Conservation (phyloP, 2,888 invertebrate genomes). For the Conchocele bisecta region DNA sequence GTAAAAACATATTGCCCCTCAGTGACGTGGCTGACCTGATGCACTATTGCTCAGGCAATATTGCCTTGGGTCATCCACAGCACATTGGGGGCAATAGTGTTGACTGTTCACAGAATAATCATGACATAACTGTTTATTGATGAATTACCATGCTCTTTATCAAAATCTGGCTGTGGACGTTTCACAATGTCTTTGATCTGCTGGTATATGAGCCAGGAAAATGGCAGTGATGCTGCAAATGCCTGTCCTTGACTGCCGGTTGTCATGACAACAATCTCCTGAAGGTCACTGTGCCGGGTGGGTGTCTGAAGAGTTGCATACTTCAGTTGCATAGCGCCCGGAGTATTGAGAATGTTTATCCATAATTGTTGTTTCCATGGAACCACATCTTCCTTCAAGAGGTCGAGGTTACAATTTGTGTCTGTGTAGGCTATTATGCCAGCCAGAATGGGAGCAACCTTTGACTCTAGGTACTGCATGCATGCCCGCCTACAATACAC, state of each 20-base stretch:
- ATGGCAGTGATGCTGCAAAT: constrained; percentile 68
- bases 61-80: too few species aligned
- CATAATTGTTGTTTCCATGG: constrained; percentile 70
- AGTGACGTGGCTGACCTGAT: too few species aligned
- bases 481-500: constrained; percentile 69
- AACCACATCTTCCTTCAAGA: constrained; percentile 41
- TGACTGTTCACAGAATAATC: too few species aligned
- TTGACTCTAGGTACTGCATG: constrained; percentile 68
- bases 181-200: constrained; percentile 49
- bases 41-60: too few species aligned
- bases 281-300: constrained; percentile 58
- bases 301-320: constrained; percentile 38
- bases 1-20: too few species aligned
- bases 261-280: constrained; percentile 66
- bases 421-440: constrained; percentile 75
- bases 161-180: constrained; percentile 11
- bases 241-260: constrained; percentile 60
- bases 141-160: constrained; percentile 15
- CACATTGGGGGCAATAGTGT: too few species aligned
- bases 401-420: constrained; percentile 74
- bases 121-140: too few species aligned
- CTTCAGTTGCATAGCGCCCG: constrained; percentile 52
- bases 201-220: constrained; percentile 73
- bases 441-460: constrained; percentile 74
- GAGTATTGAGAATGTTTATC: constrained; percentile 64